These are phyloP conservation scores for Plebejus anna DNA, from an alignment of 2,888 invertebrate genomes.

Conservation along the genomic window DNA sequence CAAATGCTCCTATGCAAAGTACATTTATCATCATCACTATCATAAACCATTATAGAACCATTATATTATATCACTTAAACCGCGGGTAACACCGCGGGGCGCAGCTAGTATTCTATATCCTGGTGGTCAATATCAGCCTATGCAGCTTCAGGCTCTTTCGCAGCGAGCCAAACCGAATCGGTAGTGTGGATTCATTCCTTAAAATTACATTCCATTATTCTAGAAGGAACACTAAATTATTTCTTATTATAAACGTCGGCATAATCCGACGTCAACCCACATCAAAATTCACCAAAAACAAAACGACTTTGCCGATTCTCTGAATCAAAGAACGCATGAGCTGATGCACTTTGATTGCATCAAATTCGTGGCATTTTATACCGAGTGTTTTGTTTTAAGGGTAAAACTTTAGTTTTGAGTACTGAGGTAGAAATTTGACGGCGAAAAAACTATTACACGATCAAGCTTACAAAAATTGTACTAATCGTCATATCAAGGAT, in stretches of 20 bases:
- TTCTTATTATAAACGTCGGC: constrained; percentile 1
- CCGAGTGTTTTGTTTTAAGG: background rate
- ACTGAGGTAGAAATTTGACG: too few relatives aligned
- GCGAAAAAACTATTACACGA: too few relatives aligned
- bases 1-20: too few relatives aligned
- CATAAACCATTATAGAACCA: too few relatives aligned
- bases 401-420: background rate
- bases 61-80: too few relatives aligned
- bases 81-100: too few relatives aligned
- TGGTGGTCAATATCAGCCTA: background rate
- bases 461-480: too few relatives aligned
- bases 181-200: background rate
- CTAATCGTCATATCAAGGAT: too few relatives aligned
- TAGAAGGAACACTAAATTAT: constrained; percentile 2
- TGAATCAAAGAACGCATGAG: constrained; percentile 15
- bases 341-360: constrained; percentile 20
- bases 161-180: background rate
- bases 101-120: too few relatives aligned
- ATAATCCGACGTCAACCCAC: constrained; percentile 56
- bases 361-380: constrained; percentile 1
- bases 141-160: background rate
- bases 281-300: constrained; percentile 49
- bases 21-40: too few relatives aligned
- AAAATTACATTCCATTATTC: background rate
- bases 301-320: constrained; percentile 42